Evolutionary conservation across 2,113 vertebrate genomes (phyloP), one percentile per base, ranked within the genome.

Genomic region (Sakesphorus luctuosus): DNA sequence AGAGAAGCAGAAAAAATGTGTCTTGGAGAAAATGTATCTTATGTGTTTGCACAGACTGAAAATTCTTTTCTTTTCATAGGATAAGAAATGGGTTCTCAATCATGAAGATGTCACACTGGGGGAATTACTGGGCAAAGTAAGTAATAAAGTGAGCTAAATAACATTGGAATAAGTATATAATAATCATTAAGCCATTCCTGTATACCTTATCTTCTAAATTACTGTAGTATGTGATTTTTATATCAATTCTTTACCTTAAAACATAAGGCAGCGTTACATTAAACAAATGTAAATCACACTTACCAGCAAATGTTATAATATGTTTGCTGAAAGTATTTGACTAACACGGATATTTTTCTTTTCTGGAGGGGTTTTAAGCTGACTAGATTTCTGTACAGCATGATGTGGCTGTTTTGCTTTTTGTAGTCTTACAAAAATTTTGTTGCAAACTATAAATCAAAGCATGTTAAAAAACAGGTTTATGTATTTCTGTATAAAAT

Each of bases 71-170:
- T 90, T 94, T 96, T 71, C 67, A 2, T 87, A 99, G 99, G 99
- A 99, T 97, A 99, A 99, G 96, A 99, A 99, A 77, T 99, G 99
- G 99, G 98, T 99, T 97, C 98, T 99, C 89, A 99, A 98, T 98
- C 99, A 99, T 49, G 99, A 99, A 97, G 99, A 99, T 72, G 99
- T 99, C 47, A 97, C 96, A 28, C 97, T 99, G 66, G 99, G 98
- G 89, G 99, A 99, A 93, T 97, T 99, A 81, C 97, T 99, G 56
- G 99, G 99, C 73, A 99, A 99, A 98, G 99, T 99, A 98, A 96
- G 97, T 97, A 87, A 75, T 79, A 40, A 88, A 68, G 52, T 76
- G 53, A 92, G 21, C 47, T 96, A 78, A 96, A 83, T 59, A 66
- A 89, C 9, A 10, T 44, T 50, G 87, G 29, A 38, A 21, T 31